phyloP scores from a whole-genome alignment of 2,888 invertebrate genomes.

The Tipula unca region DNA sequence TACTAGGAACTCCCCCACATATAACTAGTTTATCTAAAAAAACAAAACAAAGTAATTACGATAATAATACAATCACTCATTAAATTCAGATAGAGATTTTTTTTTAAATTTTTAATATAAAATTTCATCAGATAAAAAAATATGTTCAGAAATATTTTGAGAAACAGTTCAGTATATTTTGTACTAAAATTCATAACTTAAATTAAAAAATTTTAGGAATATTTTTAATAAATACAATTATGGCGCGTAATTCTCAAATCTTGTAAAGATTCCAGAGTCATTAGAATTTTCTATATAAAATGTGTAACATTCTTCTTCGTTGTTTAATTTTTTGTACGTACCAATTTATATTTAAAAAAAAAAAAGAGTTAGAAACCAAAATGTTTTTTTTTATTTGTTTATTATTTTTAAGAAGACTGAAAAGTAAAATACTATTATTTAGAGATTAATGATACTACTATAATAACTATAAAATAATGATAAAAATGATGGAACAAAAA shows the following conservation, averaged over 20 bases:
- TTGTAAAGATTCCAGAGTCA: background rate
- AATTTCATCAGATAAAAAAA: background rate
- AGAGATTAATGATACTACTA: background rate
- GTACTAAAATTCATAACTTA: background rate
- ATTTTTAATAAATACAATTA: background rate
- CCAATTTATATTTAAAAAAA: background rate
- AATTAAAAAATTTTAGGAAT: background rate
- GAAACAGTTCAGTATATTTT: background rate
- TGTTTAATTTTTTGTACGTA: conserved; percentile 1
- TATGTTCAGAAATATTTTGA: background rate
- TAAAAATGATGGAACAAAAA: background rate
- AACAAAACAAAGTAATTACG: background rate
- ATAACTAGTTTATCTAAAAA: background rate
- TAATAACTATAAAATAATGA: background rate
- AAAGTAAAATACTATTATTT: conserved; percentile 14
- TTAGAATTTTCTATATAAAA: background rate
- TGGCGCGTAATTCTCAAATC: background rate
- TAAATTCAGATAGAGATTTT: background rate
- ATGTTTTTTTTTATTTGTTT: background rate
- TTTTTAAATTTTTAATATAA: background rate
- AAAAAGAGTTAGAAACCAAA: background rate
- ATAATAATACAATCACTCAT: background rate
- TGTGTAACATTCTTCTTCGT: background rate
- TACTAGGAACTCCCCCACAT: background rate
- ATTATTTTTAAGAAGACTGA: conserved; percentile 14